Evolutionary conservation across 2,888 invertebrate species (phyloP).

Genomic region (Heteromyza rotundicornis): DNA sequence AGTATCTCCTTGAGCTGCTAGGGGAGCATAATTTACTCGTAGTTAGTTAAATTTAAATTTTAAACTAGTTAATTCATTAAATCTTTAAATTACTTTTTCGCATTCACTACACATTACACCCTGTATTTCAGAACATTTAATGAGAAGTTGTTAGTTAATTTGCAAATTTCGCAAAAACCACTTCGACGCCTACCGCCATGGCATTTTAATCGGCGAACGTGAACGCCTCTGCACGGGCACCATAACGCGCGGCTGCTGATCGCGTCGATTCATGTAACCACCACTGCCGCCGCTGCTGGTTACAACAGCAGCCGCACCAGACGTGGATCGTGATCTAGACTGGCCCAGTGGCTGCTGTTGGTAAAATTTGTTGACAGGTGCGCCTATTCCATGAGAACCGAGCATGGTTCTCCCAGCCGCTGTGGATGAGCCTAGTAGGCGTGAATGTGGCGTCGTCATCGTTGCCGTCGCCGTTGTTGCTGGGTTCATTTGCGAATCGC

Average conservation of each 20-base stretch:
- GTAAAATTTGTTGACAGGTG: neutral
- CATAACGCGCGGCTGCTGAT: constrained; percentile 34
- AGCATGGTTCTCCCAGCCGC: neutral
- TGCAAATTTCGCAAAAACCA: too few species aligned
- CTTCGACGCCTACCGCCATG: constrained; percentile 53
- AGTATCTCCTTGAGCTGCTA: too few species aligned
- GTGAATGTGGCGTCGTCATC: constrained; percentile 20
- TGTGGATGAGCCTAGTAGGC: neutral
- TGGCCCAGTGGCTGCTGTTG: neutral
- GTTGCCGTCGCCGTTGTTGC: constrained; percentile 18
- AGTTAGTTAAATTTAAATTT: too few species aligned
- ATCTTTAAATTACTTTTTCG: too few species aligned
- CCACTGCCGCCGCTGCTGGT: constrained; percentile 2
- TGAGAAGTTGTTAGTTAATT: too few species aligned
- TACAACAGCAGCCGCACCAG: neutral
- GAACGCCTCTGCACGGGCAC: constrained; percentile 50
- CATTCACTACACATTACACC: too few species aligned
- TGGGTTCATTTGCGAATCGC: constrained; percentile 21
- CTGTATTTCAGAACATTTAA: too few species aligned
- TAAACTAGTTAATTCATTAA: too few species aligned
- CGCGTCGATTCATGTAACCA: constrained; percentile 42
- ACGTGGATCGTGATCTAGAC: neutral
- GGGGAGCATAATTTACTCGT: too few species aligned
- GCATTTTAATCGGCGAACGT: constrained; percentile 59
- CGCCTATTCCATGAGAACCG: neutral